phyloP scores from a whole-genome alignment of 2,888 invertebrate genomes.

The Busseola fusca region DNA sequence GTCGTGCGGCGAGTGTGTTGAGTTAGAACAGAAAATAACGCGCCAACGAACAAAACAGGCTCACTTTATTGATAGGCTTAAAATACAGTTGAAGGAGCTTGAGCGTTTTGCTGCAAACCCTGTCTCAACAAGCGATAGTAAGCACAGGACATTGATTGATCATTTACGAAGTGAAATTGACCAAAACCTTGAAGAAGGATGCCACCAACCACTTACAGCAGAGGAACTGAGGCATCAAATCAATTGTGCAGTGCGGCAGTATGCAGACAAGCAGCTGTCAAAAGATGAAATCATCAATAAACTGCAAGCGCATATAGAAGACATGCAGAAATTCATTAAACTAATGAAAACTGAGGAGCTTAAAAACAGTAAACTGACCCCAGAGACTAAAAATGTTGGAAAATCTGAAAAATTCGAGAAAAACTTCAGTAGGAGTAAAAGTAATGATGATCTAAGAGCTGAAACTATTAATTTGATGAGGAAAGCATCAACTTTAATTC shows the following conservation, averaged over 20 bases:
- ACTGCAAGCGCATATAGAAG: constrained; percentile 98
- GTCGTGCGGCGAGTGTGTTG: constrained; percentile 84
- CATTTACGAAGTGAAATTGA: constrained; percentile 95
- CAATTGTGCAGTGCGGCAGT: constrained; percentile 96
- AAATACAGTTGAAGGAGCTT: constrained; percentile 96
- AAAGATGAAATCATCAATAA: constrained; percentile 98
- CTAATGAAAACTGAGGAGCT: constrained; percentile 95
- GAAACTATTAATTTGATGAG: constrained; percentile 94
- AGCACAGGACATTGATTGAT: constrained; percentile 97
- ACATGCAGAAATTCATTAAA: constrained; percentile 98
- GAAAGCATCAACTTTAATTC: constrained; percentile 96
- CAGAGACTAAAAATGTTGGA: constrained; percentile 71
- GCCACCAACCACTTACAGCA: constrained; percentile 91
- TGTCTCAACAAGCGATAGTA: constrained; percentile 93
- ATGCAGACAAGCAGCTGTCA: constrained; percentile 97
- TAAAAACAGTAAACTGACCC: constrained; percentile 70
- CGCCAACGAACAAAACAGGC: constrained; percentile 79
- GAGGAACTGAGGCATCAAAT: constrained; percentile 96
- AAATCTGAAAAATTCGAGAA: constrained; percentile 81
- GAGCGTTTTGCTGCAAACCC: constrained; percentile 97
- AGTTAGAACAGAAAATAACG: constrained; percentile 87
- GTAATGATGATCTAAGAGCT: constrained; percentile 82
- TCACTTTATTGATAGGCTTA: constrained; percentile 95
- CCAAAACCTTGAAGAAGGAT: constrained; percentile 94
- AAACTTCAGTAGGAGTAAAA: constrained; percentile 77